A percentile compares a stretch with the other conserved stretches of the same genome.
These are phyloP conservation scores for Petrosia ficiformis DNA, from an alignment of 37 sponge, comb jelly and placozoan genomes.

Conservation along the genomic window DNA sequence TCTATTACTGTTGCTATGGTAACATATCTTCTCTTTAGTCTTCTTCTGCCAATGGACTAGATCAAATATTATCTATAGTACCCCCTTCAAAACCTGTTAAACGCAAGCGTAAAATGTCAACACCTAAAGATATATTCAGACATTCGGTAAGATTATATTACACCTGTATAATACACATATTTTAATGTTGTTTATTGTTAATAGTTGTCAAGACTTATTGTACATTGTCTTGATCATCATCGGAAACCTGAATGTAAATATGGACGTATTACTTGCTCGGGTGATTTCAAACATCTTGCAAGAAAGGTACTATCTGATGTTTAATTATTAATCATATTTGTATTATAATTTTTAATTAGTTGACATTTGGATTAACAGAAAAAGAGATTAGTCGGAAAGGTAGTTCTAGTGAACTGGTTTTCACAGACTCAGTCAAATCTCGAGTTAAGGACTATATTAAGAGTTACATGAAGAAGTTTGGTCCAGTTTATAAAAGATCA, in stretches of 20 bases:
- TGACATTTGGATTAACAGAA: constrained; percentile 92
- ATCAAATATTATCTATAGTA: too few relatives aligned
- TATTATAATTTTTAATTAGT: constrained; percentile 34
- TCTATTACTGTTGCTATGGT: too few relatives aligned
- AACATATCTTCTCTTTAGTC: too few relatives aligned
- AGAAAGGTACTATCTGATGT: constrained; percentile 63
- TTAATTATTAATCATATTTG: background rate
- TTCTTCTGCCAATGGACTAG: too few relatives aligned
- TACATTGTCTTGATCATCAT: constrained; percentile 80
- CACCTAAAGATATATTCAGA: constrained; percentile 3
- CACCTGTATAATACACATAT: background rate
- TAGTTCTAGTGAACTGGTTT: constrained; percentile 30
- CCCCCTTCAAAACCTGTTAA: too few relatives aligned
- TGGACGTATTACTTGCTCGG: constrained; percentile 81
- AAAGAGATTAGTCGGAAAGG: constrained; percentile 75
- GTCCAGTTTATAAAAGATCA: constrained; percentile 73
- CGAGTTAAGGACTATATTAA: constrained; percentile 82
- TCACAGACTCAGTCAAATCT: constrained; percentile 68
- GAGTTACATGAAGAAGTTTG: constrained; percentile 97
- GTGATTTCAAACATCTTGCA: constrained; percentile 96
- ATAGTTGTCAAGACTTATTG: constrained; percentile 86
- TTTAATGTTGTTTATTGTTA: background rate
- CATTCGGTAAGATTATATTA: background rate
- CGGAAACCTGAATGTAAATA: constrained; percentile 92
- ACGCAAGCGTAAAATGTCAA: background rate